Percentiles rank a stretch among this genome's conserved stretches.
phyloP scores from a whole-genome alignment of 2,888 invertebrate genomes.

The Cantharis flavilabris region DNA sequence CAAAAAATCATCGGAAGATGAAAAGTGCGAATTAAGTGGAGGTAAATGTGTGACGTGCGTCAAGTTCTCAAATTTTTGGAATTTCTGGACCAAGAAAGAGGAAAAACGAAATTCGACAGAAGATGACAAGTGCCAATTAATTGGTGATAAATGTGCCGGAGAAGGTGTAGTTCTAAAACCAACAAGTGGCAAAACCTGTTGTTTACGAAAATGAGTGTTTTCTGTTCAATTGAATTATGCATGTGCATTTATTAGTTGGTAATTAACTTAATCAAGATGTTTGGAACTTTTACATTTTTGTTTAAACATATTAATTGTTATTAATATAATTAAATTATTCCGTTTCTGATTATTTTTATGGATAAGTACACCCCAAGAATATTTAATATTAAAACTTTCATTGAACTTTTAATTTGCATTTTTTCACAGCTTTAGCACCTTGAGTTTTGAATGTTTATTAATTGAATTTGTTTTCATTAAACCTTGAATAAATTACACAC shows the following conservation, averaged over 20 bases:
- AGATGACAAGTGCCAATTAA: neutral
- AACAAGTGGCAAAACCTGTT: neutral
- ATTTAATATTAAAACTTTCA: too few relatives aligned
- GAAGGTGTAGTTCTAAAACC: neutral
- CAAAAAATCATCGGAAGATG: slow-evolving; percentile 31
- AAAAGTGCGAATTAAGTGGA: neutral
- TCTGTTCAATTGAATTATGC: neutral
- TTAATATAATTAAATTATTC: neutral
- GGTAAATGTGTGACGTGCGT: neutral
- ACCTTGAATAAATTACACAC: too few relatives aligned
- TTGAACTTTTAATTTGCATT: too few relatives aligned
- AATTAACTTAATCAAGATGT: neutral
- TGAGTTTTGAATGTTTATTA: too few relatives aligned
- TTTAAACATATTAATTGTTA: neutral
- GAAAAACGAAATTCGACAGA: neutral
- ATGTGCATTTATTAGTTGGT: neutral
- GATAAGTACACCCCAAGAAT: neutral
- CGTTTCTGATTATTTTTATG: neutral
- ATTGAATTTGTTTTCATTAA: too few relatives aligned
- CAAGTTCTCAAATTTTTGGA: neutral
- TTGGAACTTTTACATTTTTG: neutral
- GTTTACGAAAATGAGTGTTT: neutral
- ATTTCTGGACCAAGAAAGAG: neutral
- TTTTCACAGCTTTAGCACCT: too few relatives aligned
- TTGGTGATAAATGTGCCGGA: neutral